phyloP scores from a whole-genome alignment of 2,888 invertebrate genomes.

The Busseola fusca region DNA sequence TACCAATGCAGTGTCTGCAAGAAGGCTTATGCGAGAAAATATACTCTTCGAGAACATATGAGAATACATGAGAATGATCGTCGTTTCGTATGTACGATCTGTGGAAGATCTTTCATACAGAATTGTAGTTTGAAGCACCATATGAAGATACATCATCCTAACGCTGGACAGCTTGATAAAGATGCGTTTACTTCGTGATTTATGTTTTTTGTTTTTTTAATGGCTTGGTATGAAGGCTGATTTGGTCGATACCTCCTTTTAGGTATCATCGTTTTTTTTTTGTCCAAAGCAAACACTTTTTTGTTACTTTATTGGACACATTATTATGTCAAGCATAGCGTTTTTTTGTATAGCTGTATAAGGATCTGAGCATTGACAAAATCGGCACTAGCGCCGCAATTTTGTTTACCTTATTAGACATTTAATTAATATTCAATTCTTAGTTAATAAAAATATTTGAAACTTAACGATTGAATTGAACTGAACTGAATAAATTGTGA shows the following conservation, averaged over 20 bases:
- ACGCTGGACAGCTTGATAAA: conserved; percentile 43
- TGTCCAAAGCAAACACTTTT: background rate
- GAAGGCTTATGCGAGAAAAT: conserved; percentile 85
- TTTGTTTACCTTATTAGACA: background rate
- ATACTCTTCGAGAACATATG: conserved; percentile 83
- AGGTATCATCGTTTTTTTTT: background rate
- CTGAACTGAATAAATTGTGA: conserved; percentile 53
- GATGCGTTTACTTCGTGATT: conserved; percentile 46
- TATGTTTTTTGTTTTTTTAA: background rate
- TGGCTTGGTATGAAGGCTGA: conserved; percentile 12
- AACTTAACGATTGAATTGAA: conserved; percentile 19
- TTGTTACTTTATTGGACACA: background rate
- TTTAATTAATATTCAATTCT: background rate
- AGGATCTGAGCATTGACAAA: background rate
- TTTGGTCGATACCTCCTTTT: conserved; percentile 3
- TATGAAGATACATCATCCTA: conserved; percentile 79
- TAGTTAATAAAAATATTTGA: background rate
- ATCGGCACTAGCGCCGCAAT: background rate
- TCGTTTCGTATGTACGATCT: conserved; percentile 78
- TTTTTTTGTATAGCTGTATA: background rate
- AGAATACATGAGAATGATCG: conserved; percentile 83
- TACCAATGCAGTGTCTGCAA: conserved; percentile 85
- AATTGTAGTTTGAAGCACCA: conserved; percentile 83
- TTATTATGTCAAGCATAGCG: background rate
- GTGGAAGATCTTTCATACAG: conserved; percentile 81